Evolutionary conservation across 2,113 vertebrate genomes (phyloP).

Genomic region (Shinisaurus crocodilurus): DNA sequence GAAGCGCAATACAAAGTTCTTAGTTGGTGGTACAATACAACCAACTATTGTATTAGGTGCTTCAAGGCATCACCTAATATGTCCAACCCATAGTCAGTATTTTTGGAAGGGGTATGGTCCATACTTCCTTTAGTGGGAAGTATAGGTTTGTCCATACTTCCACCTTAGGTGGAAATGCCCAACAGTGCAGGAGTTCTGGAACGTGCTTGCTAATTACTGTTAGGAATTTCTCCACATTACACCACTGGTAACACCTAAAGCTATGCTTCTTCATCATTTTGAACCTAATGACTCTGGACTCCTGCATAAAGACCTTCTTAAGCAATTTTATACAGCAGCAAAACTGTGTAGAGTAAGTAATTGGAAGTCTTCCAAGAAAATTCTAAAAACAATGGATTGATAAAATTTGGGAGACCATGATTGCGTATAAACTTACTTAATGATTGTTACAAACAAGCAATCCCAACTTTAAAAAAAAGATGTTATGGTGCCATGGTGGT

Average conservation of each 20-base stretch:
- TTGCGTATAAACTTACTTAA: too few species aligned
- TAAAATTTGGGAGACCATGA: too few species aligned
- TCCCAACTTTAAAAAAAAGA: too few species aligned
- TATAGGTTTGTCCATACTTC: background rate
- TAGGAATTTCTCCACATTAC: background rate
- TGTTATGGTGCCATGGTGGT: too few species aligned
- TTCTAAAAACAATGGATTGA: background rate
- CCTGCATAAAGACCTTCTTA: background rate
- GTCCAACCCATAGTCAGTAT: background rate
- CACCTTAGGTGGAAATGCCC: background rate
- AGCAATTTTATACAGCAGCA: background rate
- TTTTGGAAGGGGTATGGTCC: background rate
- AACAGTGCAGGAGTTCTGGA: background rate
- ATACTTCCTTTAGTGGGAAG: background rate
- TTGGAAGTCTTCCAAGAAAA: background rate
- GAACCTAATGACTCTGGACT: too few species aligned
- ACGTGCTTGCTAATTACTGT: background rate
- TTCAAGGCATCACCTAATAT: background rate
- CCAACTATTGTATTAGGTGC: too few species aligned
- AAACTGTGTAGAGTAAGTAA: background rate
- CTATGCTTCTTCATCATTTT: too few species aligned
- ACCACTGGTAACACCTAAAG: background rate
- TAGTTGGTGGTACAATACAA: background rate
- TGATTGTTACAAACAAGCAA: too few species aligned
- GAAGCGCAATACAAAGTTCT: background rate